A percentile compares a stretch with the other conserved stretches of the same genome.
Evolutionary conservation across 2,113 vertebrate species (phyloP).

Genomic region (human (Homo sapiens)): GRCh38 chr12:68717001-68717500

Average conservation of each 20-base stretch:
- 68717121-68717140: not conserved
- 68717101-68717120: not conserved
- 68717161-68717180: not conserved
- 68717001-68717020: not conserved
- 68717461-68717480: not conserved
- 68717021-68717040: not conserved
- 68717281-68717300: not conserved
- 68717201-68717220: slow-evolving; percentile 14
- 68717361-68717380: not conserved
- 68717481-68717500: no score
- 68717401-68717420: not conserved
- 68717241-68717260: not conserved
- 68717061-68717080: not conserved
- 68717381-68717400: not conserved
- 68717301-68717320: not conserved
- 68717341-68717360: not conserved
- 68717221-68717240: not conserved
- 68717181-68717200: not conserved
- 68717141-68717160: not conserved
- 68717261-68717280: not conserved
- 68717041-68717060: accelerated
- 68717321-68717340: not conserved
- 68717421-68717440: not conserved
- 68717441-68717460: not conserved
- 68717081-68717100: not conserved